A percentile compares a stretch with the other conserved stretches of the same genome.
phyloP scores from a whole-genome alignment of 2,797 vertebrate genomes.

The Denticeps clupeoides region DNA sequence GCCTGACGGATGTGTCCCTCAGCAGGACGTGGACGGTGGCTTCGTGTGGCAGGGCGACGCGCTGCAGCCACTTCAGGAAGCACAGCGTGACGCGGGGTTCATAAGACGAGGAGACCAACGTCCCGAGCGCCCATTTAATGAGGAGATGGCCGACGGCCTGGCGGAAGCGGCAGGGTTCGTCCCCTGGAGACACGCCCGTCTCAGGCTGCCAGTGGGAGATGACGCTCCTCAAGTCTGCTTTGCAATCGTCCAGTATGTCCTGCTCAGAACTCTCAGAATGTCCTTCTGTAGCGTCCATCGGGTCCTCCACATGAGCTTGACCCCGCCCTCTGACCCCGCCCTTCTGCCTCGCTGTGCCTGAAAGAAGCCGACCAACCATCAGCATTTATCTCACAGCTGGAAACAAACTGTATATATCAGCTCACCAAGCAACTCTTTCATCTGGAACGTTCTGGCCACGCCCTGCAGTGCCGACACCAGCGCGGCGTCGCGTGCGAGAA shows the following conservation, averaged over 20 bases:
- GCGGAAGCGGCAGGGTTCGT: constrained; percentile 20
- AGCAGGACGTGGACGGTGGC: constrained; percentile 40
- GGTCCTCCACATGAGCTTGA: constrained; percentile 22
- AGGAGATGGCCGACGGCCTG: constrained; percentile 39
- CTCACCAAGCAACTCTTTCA: constrained; percentile 74
- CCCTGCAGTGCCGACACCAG: constrained; percentile 60
- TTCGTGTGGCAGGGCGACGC: constrained; percentile 35
- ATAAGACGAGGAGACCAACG: constrained; percentile 40
- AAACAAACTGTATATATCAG: neutral
- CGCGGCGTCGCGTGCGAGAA: constrained; percentile 42
- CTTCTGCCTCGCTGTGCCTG: constrained; percentile 66
- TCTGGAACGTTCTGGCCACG: constrained; percentile 52
- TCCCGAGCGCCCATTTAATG: constrained; percentile 62
- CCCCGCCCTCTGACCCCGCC: constrained; percentile 42
- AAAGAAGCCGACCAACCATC: constrained; percentile 11
- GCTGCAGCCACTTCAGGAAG: constrained; percentile 63
- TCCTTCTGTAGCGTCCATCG: constrained; percentile 21
- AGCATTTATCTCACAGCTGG: too few relatives aligned
- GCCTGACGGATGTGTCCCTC: constrained; percentile 40
- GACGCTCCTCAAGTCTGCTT: constrained; percentile 52
- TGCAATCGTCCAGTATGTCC: constrained; percentile 51
- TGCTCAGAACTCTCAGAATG: constrained; percentile 25
- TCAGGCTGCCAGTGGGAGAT: constrained; percentile 67
- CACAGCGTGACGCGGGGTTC: constrained; percentile 30
- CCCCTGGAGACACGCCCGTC: neutral